phyloP scores from a whole-genome alignment of 2,888 invertebrate genomes.

The Zygaena filipendulae region DNA sequence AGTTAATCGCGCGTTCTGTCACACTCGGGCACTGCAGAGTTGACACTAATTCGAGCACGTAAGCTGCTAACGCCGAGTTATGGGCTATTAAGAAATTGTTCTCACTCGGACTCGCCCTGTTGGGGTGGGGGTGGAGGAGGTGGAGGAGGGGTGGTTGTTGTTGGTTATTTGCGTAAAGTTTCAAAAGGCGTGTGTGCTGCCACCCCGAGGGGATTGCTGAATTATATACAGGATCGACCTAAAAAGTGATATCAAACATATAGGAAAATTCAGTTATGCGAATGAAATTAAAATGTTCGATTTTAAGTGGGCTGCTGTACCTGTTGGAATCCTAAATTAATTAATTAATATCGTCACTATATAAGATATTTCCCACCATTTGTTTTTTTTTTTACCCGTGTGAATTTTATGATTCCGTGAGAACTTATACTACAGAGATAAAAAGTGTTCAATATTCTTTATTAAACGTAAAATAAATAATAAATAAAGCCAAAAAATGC shows the following conservation, averaged over 20 bases:
- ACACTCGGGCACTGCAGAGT: conserved; percentile 25
- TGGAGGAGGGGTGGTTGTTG: conserved; percentile 12
- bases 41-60: conserved; percentile 48
- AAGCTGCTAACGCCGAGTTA: conserved; percentile 49
- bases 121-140: conserved; percentile 14
- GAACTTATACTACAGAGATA: no score
- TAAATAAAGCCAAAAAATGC: no score
- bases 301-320: no score
- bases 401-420: no score
- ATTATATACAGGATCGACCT: conserved; percentile 34
- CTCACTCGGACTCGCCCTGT: conserved; percentile 30
- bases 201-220: conserved; percentile 27
- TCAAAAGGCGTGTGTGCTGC: conserved; percentile 38
- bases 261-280: conserved; percentile 1
- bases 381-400: no score
- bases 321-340: no score
- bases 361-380: no score
- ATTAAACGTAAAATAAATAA: no score
- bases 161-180: conserved; percentile 53
- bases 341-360: no score
- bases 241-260: no score
- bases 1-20: conserved; percentile 7
- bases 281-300: no score
- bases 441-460: no score
- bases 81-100: conserved; percentile 64